Evolutionary conservation across 35 echinoderm and acorn worm genomes (phyloP), one percentile per base, ranked within the genome.

Genomic region (Apostichopus japonicus): DNA sequence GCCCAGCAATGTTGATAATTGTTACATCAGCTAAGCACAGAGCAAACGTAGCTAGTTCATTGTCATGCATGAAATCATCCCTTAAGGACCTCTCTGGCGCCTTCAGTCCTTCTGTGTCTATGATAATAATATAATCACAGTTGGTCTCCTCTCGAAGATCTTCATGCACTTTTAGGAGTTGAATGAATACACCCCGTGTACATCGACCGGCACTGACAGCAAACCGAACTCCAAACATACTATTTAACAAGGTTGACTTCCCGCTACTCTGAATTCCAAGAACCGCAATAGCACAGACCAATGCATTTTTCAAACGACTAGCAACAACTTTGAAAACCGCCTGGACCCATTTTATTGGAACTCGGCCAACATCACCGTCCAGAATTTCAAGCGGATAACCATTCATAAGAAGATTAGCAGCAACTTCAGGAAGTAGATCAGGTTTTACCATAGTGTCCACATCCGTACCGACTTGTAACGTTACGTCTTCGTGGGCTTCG

Each of bases 31-130:
- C 61, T 8, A 93, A 58, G 54, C 92, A 86, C 10, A 87, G 56
- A 17, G 84, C 92, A 78, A 93, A 80, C 3, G 92, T 93, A 1
- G 92, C 92, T 19, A 93, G 27, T 53, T 93, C 92, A 59, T 93
- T 93, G 55, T 93, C 92, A 24, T 79, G 56, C 1, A 59, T 78
- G 8, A 53, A 73, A 78, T 16, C 17, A 25, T 79, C 54, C 0
- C 33, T 10, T 77, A 87, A 51, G 5, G 19, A 33, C n/a, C 53
- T 78, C 56, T 93, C 82, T 19, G 92, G 92, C 24, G 92, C 82
- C 57, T 81, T 86, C 10, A 93, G 72, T 53, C 92, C 92, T 79
- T 93, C 92, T 27, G 92, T 93, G 56, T 93, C 92, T n/a, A 93
- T 54, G 8, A 93, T 53, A 27, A 63, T 59, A 24, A 93, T 59